Evolutionary conservation across 2,797 vertebrate genomes (phyloP).

Genomic region (Microctenopoma steveboyesi): DNA sequence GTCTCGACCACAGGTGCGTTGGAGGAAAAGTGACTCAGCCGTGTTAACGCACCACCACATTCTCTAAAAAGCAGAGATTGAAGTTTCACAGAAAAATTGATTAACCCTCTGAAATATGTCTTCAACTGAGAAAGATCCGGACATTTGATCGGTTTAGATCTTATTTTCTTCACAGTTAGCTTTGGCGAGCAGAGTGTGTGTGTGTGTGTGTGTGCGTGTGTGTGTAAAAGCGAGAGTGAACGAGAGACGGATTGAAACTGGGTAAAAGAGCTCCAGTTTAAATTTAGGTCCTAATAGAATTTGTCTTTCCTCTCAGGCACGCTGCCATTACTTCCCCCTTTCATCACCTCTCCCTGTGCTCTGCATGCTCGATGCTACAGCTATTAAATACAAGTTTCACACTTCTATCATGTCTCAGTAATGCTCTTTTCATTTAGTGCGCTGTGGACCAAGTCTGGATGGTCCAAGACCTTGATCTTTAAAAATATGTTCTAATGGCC

Average conservation of each 20-base stretch:
- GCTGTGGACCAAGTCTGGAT: slow-evolving; percentile 9
- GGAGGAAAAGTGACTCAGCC: slow-evolving; percentile 8
- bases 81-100: slow-evolving; percentile 21
- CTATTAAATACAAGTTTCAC: slow-evolving; percentile 41
- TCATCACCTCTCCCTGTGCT: slow-evolving; percentile 64
- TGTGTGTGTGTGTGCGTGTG: too few relatives aligned
- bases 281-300: slow-evolving; percentile 70
- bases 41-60: not conserved
- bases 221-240: slow-evolving; percentile 22
- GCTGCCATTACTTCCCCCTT: slow-evolving; percentile 65
- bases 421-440: slow-evolving; percentile 41
- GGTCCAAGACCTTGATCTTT: slow-evolving; percentile 43
- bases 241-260: slow-evolving; percentile 25
- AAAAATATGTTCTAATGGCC: slow-evolving; percentile 47
- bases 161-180: slow-evolving; percentile 19
- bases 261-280: slow-evolving; percentile 61
- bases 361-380: slow-evolving; percentile 46
- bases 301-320: slow-evolving; percentile 60
- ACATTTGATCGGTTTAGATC: slow-evolving; percentile 31
- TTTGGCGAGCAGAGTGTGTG: not conserved
- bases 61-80: slow-evolving; percentile 12
- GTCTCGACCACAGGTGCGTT: slow-evolving; percentile 46
- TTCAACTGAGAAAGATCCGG: slow-evolving; percentile 22
- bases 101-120: slow-evolving; percentile 23
- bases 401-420: slow-evolving; percentile 36